Conservation (phyloP, 2,797 vertebrate genomes). For the Platalea minor region DNA sequence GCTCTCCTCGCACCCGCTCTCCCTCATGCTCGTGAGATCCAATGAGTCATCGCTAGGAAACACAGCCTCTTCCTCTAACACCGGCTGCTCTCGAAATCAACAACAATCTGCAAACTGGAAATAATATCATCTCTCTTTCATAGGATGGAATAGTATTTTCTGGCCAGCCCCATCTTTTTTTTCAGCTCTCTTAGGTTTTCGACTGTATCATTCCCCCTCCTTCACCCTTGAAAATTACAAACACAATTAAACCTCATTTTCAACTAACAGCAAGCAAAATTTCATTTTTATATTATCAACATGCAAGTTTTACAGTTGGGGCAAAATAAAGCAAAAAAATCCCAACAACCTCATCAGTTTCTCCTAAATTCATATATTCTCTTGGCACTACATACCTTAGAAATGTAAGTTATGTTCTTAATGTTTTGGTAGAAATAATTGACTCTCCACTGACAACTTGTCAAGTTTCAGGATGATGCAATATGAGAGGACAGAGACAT, state of each 20-base stretch:
- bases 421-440: constrained; percentile 49
- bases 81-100: constrained; percentile 36
- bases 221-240: not conserved
- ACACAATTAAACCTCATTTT: not conserved
- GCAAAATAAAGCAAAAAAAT: not conserved
- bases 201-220: not conserved
- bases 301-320: not conserved
- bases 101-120: constrained; percentile 7
- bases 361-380: not conserved
- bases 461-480: constrained; percentile 25
- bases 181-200: not conserved
- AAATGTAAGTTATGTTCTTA: not conserved
- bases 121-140: not conserved
- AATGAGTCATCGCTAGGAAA: constrained; percentile 16
- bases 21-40: not conserved
- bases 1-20: not conserved
- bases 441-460: constrained; percentile 46
- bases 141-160: not conserved
- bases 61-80: constrained; percentile 14
- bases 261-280: not conserved
- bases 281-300: not conserved
- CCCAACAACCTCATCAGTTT: not conserved
- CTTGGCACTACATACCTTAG: not conserved
- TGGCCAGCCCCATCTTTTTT: not conserved
- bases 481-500: not conserved